phyloP scores from a whole-genome alignment of 2,888 invertebrate genomes.

The Keiferia lycopersicella region DNA sequence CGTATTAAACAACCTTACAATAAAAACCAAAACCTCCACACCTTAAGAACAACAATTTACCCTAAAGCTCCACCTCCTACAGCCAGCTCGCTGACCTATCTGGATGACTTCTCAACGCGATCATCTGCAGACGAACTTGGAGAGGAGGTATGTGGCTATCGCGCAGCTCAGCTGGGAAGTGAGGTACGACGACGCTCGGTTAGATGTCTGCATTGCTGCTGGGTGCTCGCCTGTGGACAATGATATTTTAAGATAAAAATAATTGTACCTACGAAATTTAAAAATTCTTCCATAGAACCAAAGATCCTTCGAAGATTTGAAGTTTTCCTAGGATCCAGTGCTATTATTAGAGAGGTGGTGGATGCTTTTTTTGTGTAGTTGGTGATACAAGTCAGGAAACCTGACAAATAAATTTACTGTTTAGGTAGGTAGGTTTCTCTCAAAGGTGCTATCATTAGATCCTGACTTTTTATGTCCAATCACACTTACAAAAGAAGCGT shows the following conservation, averaged over 20 bases:
- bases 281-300: no score
- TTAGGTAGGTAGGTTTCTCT: no score
- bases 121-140: constrained; percentile 75
- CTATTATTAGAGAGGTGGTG: no score
- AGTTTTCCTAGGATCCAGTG: no score
- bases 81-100: neutral
- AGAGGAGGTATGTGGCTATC: constrained; percentile 67
- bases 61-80: constrained; percentile 24
- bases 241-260: neutral
- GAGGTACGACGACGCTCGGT: constrained; percentile 75
- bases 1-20: neutral
- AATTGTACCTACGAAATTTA: neutral
- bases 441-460: no score
- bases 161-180: constrained; percentile 76
- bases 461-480: no score
- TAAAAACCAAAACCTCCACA: neutral
- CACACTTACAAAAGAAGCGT: no score
- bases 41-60: neutral
- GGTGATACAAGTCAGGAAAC: no score
- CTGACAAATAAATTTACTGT: no score
- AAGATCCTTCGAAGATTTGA: no score
- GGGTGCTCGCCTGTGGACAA: constrained; percentile 87
- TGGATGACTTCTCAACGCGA: constrained; percentile 45
- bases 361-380: no score
- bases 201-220: constrained; percentile 91